Conservation (phyloP, 2,113 vertebrate species). For the Hippocampus barbouri region DNA sequence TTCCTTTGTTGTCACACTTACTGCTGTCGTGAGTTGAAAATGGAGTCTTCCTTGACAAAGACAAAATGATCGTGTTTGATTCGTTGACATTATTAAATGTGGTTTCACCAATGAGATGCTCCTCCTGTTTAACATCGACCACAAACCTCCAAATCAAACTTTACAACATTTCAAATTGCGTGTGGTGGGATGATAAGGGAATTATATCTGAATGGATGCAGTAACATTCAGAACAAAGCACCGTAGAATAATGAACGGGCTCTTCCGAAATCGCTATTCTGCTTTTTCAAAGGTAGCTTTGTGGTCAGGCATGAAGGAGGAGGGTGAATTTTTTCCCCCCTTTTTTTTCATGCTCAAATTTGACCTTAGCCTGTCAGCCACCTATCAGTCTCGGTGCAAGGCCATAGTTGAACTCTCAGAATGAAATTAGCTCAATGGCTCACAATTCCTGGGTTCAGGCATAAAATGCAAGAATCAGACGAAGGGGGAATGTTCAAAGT, state of each 20-base stretch:
- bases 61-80: background rate
- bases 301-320: constrained; percentile 34
- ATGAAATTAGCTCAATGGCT: background rate
- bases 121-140: no score
- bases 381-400: constrained; percentile 19
- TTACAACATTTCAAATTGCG: no score
- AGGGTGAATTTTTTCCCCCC: background rate
- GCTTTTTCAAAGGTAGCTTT: constrained; percentile 18
- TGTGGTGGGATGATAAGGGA: no score
- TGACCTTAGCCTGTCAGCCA: constrained; percentile 36
- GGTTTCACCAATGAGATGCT: background rate
- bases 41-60: constrained; percentile 2
- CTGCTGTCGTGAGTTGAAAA: constrained; percentile 20
- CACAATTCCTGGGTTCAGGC: background rate
- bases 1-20: constrained; percentile 43
- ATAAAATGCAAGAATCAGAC: constrained; percentile 25
- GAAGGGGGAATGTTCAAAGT: constrained; percentile 21
- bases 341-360: constrained; percentile 21
- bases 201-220: background rate
- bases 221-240: background rate
- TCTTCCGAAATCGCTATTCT: constrained; percentile 7
- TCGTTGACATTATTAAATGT: background rate
- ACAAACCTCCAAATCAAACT: no score
- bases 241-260: background rate
- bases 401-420: background rate